Conservation (phyloP, 2,888 invertebrate genomes). For the Thereva nobilitata region DNA sequence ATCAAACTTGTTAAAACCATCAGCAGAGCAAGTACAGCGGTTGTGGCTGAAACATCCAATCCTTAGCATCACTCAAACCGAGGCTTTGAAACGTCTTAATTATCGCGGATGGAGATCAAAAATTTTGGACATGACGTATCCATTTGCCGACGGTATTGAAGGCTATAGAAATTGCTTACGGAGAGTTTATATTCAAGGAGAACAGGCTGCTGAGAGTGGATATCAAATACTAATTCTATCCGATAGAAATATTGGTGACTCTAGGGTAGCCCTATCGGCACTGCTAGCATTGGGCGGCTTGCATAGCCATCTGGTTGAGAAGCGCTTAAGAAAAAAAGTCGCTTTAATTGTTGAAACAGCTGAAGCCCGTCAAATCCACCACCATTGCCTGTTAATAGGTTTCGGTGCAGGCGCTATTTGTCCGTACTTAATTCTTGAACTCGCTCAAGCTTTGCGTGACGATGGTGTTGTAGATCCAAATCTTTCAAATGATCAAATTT, state of each 20-base stretch:
- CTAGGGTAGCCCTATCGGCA: slow-evolving; percentile 75
- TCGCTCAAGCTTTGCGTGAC: slow-evolving; percentile 82
- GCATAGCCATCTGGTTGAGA: slow-evolving; percentile 94
- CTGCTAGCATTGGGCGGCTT: slow-evolving; percentile 88
- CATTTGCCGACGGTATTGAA: slow-evolving; percentile 69
- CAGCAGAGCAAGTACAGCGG: slow-evolving; percentile 84
- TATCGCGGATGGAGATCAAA: slow-evolving; percentile 88
- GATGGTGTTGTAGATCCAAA: slow-evolving; percentile 81
- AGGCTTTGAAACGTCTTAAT: slow-evolving; percentile 80
- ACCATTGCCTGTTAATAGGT: slow-evolving; percentile 91
- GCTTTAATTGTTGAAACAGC: slow-evolving; percentile 94
- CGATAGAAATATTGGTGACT: slow-evolving; percentile 71
- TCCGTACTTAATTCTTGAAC: slow-evolving; percentile 94
- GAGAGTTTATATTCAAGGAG: slow-evolving; percentile 79
- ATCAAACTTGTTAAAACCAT: slow-evolving; percentile 90
- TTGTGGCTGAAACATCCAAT: slow-evolving; percentile 94
- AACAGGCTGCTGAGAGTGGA: slow-evolving; percentile 73
- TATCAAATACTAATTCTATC: slow-evolving; percentile 87
- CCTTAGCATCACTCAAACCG: slow-evolving; percentile 86
- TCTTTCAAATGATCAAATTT: slow-evolving; percentile 80
- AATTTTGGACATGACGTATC: slow-evolving; percentile 88
- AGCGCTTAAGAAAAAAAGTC: slow-evolving; percentile 93
- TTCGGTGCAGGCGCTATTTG: slow-evolving; percentile 98
- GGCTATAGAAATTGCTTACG: slow-evolving; percentile 82
- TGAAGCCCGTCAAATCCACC: slow-evolving; percentile 95